Conservation (phyloP, 2,888 invertebrate genomes). For the Poecilobothrus nobilitatus region DNA sequence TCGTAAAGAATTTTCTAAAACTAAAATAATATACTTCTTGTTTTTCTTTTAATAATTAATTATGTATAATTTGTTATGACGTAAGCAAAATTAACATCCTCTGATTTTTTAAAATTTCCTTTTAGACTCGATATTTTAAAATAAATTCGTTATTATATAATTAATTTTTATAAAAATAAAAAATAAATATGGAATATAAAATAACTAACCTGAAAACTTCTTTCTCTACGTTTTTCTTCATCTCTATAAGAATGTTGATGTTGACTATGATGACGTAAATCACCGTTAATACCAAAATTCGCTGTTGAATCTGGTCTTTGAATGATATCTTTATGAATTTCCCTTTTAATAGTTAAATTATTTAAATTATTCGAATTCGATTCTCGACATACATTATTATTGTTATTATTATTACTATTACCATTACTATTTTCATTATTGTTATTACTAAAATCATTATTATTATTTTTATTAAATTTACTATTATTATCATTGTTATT, state of each 20-base stretch:
- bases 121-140: no score
- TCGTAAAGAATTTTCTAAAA: no score
- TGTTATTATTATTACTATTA: slow-evolving; percentile 20
- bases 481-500: slow-evolving; percentile 23
- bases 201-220: slow-evolving; percentile 41
- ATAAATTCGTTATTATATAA: no score
- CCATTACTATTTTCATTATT: slow-evolving; percentile 24
- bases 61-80: no score
- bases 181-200: background rate
- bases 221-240: slow-evolving; percentile 37
- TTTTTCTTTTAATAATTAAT: no score
- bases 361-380: slow-evolving; percentile 15
- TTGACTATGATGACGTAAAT: slow-evolving; percentile 19
- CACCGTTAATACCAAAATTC: slow-evolving; percentile 27
- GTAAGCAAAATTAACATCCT: no score
- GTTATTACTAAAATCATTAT: slow-evolving; percentile 26
- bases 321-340: slow-evolving; percentile 17
- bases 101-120: no score
- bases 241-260: slow-evolving; percentile 29
- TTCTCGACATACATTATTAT: slow-evolving; percentile 21
- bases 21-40: no score
- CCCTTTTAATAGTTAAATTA: slow-evolving; percentile 16
- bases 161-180: no score
- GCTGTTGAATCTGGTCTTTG: slow-evolving; percentile 43
- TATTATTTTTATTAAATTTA: slow-evolving; percentile 35